Base-by-base conservation (phyloP, 2,113 vertebrate genomes). In the Tragelaphus strepsiceros region DNA sequence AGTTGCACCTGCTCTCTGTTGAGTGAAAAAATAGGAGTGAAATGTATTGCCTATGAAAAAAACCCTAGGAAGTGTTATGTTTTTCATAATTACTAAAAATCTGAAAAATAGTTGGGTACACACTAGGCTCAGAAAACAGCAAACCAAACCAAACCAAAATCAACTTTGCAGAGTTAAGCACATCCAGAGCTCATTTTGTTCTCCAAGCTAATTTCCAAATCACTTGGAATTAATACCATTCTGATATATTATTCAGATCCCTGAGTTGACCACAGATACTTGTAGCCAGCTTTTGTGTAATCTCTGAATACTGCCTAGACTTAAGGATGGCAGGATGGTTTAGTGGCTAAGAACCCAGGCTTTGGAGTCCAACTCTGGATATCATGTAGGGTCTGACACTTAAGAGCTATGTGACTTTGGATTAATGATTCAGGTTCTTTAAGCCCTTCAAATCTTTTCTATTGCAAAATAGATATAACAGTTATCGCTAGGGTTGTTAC, bases 201-300 rank as follows among this genome's bases (percentile, higher is more conserved):
- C n/a, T 88, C 14, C 13, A 51, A n/a, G 13, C 74, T 93, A 51
- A 54, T 94, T 96, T 96, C 83, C 51, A 54, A 93, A 90, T 56
- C 5, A 51, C 91, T 96, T 90, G 53, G 35, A 64, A 71, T 96
- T 88, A 89, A 56, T 95, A 88, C 35, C 82, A 1, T 96, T 93
- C 84, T 96, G 64, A 90, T 93, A 96, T 84, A 84, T 90, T 84
- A 96, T 83, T 85, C 46, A 96, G 88, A 93, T 85, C 88, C 24
- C 24, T 56, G 22, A 83, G 81, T 58, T 46, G 3, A 54, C 5
- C 39, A 80, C 67, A 96, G 54, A 39, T 53, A 53, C 17, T 74
- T 43, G 24, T 24, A 56, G 28, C 28, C 22, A 95, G 54, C 26
- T 85, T 90, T 43, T 43, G 39, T 81, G n/a, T 21, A 13, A 1